Evolutionary conservation across 1,140 invertebrate genomes (phyloP), one percentile per base, ranked within the genome.

Genomic region (Bombus difficillimus): DNA sequence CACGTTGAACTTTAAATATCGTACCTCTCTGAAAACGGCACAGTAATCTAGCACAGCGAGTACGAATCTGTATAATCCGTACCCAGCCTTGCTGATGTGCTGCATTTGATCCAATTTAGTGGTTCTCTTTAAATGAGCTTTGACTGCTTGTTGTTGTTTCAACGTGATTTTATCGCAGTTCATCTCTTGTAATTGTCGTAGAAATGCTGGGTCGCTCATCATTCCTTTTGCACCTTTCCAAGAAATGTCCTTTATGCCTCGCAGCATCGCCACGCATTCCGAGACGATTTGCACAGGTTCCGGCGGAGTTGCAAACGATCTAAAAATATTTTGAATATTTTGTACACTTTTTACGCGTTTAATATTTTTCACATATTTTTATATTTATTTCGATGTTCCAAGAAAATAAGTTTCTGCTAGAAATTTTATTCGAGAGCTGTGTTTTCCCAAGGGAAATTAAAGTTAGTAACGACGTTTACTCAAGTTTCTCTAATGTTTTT

Each of bases 211-310:
- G 93, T 99, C 98, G 1, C 97, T 96, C 98, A 99, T 98, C 97
- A 99, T 97, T 25, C 96, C 97, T 92, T 98, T 98, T 1, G 98
- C 98, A 25, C 97, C 96, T 94, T 98, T 98, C 98, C 98, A 99
- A 64, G 96, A 97, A 1, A 98, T 96, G 73, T 99, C 98, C 88
- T 97, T 98, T 18, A 97, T 96, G 3, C 97, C 97, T 87, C 97
- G 96, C 34, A 99, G 96, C 77, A 98, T 98, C 0, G 97, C 97
- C 39, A 99, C 97, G 91, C 98, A 98, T 93, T 99, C 98, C 91
- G 98, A 98, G 0, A 99, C 97, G 3, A 97, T 96, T 94, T 98
- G 98, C 32, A 99, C 98, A 62, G 98, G 96, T 89, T 98, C 97
- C 0, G 98, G 98, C 0, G 98, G 98, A n/a, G 98, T 98, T 53